Conservation (phyloP, 2,888 invertebrate species). For the Drosophila limbata region DNA sequence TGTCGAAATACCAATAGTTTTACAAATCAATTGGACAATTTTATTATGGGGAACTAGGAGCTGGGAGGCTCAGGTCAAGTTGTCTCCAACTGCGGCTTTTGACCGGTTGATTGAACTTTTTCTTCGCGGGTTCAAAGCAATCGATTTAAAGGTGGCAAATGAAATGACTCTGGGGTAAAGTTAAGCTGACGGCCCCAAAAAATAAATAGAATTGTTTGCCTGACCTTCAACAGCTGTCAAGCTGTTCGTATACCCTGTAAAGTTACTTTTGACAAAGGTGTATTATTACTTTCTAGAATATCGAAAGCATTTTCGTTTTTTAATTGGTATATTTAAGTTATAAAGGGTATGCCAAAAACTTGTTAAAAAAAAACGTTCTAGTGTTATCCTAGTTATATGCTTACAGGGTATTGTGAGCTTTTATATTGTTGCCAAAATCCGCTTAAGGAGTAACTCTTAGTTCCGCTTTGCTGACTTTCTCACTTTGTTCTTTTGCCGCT, state of each 20-base stretch:
- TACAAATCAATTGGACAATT: constrained; percentile 61
- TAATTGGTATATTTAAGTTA: not conserved
- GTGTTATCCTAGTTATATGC: not conserved
- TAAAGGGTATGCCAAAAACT: not conserved
- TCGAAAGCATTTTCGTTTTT: not conserved
- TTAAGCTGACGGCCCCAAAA: constrained; percentile 45
- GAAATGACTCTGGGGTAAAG: constrained; percentile 31
- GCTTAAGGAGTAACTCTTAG: constrained; percentile 35
- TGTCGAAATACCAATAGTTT: constrained; percentile 27
- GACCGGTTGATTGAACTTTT: constrained; percentile 72
- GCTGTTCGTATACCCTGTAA: constrained; percentile 31
- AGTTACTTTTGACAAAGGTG: not conserved
- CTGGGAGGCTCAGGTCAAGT: constrained; percentile 38
- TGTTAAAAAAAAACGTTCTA: not conserved
- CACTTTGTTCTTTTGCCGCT: constrained; percentile 19
- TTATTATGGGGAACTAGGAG: not conserved
- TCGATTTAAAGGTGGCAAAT: constrained; percentile 56
- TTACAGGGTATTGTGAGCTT: not conserved
- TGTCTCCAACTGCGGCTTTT: constrained; percentile 37
- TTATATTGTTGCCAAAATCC: not conserved
- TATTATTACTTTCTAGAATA: not conserved
- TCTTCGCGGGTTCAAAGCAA: constrained; percentile 50
- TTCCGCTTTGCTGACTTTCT: not conserved
- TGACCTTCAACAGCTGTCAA: constrained; percentile 71
- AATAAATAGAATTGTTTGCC: constrained; percentile 67